phyloP scores from a whole-genome alignment of 2,797 vertebrate genomes.

The Karalla daura region DNA sequence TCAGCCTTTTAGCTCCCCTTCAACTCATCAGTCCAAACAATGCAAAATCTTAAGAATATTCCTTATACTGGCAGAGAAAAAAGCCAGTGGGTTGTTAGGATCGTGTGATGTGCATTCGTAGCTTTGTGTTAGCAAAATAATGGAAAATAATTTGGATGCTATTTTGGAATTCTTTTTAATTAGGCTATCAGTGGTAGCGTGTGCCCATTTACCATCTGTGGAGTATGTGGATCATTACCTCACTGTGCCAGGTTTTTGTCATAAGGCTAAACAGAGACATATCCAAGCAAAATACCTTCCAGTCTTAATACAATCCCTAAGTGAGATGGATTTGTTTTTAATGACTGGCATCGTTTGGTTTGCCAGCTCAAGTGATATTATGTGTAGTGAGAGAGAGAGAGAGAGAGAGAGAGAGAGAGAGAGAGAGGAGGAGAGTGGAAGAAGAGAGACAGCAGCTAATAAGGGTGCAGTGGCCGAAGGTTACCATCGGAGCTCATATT shows the following conservation, averaged over 20 bases:
- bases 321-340: constrained; percentile 84
- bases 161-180: constrained; percentile 72
- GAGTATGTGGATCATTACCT: constrained; percentile 74
- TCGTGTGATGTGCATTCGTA: constrained; percentile 25
- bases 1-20: too few relatives aligned
- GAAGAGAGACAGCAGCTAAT: constrained; percentile 62
- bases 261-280: constrained; percentile 60
- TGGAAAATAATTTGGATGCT: constrained; percentile 57
- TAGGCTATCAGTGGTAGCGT: constrained; percentile 60
- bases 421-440: constrained; percentile 23
- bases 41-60: too few relatives aligned
- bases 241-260: constrained; percentile 67
- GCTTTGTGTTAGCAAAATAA: constrained; percentile 47
- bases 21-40: too few relatives aligned
- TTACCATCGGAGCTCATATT: constrained; percentile 74
- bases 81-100: constrained; percentile 6
- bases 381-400: constrained; percentile 28
- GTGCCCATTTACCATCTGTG: constrained; percentile 75
- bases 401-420: constrained; percentile 18
- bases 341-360: constrained; percentile 69
- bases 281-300: constrained; percentile 57
- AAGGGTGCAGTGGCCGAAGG: constrained; percentile 73
- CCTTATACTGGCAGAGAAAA: not conserved
- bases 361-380: constrained; percentile 64
- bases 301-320: constrained; percentile 76